Percentiles rank a stretch among this genome's conserved stretches.
Evolutionary conservation across 2,113 vertebrate genomes (phyloP).

Genomic region (Columbina picui): DNA sequence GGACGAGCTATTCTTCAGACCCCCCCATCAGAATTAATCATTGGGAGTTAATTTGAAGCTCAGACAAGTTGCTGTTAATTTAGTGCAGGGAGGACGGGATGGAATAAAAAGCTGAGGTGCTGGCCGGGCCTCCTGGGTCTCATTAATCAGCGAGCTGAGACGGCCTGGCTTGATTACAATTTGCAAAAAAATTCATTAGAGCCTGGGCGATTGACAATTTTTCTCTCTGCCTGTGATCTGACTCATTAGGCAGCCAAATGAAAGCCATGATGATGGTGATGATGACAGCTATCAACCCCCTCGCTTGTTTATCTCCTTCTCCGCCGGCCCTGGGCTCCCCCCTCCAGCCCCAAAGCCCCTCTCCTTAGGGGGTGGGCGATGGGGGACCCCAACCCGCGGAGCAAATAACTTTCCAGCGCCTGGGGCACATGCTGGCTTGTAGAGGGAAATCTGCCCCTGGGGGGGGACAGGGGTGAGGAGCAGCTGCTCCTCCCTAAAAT

Average conservation of each 20-base stretch:
- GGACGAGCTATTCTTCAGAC: constrained; percentile 86
- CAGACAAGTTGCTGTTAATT: constrained; percentile 97
- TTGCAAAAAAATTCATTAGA: constrained; percentile 96
- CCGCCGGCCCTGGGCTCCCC: constrained; percentile 65
- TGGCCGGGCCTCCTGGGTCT: constrained; percentile 86
- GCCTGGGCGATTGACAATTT: constrained; percentile 90
- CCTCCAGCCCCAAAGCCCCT: background rate
- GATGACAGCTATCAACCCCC: constrained; percentile 84
- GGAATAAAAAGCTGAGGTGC: constrained; percentile 85
- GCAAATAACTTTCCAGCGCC: background rate
- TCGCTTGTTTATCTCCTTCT: constrained; percentile 84
- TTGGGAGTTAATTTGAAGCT: constrained; percentile 94
- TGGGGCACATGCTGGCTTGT: background rate
- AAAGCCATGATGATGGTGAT: constrained; percentile 82
- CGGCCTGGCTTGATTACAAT: constrained; percentile 95
- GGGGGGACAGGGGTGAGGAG: background rate
- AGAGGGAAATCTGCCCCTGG: background rate
- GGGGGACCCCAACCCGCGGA: background rate
- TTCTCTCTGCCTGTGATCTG: constrained; percentile 85
- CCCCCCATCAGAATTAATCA: constrained; percentile 94
- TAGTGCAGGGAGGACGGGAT: constrained; percentile 86
- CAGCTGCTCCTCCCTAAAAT: background rate
- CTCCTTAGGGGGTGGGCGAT: background rate
- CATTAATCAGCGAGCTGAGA: constrained; percentile 93
- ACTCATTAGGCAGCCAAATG: constrained; percentile 90